phyloP scores from a whole-genome alignment of 2,113 vertebrate genomes.

The Emydocephalus ijimae region DNA sequence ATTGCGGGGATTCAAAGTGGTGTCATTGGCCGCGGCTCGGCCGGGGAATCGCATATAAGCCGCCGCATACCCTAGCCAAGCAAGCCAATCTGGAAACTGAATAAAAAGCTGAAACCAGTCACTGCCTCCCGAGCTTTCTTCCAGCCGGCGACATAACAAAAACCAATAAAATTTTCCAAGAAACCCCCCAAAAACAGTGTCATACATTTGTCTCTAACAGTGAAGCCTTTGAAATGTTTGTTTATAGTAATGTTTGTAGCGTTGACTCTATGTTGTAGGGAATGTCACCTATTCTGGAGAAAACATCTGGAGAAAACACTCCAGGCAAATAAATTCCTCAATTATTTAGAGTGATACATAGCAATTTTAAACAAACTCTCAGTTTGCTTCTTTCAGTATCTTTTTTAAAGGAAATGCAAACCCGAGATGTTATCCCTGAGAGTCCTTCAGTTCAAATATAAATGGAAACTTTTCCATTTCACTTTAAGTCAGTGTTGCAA shows the following conservation, averaged over 20 bases:
- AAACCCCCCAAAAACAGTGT: neutral
- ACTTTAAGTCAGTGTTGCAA: neutral
- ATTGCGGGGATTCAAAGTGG: too few species aligned
- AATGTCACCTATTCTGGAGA: neutral
- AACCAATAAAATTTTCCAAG: too few species aligned
- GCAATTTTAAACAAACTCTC: conserved; percentile 33
- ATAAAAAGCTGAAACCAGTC: too few species aligned
- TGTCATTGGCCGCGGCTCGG: too few species aligned
- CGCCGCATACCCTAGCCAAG: too few species aligned
- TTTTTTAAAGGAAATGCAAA: neutral
- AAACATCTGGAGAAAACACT: neutral
- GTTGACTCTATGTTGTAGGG: neutral
- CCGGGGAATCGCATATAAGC: too few species aligned
- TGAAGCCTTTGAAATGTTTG: conserved; percentile 10
- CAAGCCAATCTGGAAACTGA: too few species aligned
- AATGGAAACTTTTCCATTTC: neutral
- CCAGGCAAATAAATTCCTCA: neutral
- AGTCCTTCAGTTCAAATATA: conserved; percentile 14
- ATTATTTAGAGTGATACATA: conserved; percentile 12
- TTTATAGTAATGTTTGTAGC: neutral
- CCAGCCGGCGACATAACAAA: too few species aligned
- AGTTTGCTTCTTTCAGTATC: neutral
- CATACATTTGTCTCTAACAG: neutral
- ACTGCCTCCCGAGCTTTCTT: too few species aligned
- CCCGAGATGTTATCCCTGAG: neutral